Evolutionary conservation across 2,888 invertebrate genomes (phyloP).

Genomic region (Caenorhabditis plicata): DNA sequence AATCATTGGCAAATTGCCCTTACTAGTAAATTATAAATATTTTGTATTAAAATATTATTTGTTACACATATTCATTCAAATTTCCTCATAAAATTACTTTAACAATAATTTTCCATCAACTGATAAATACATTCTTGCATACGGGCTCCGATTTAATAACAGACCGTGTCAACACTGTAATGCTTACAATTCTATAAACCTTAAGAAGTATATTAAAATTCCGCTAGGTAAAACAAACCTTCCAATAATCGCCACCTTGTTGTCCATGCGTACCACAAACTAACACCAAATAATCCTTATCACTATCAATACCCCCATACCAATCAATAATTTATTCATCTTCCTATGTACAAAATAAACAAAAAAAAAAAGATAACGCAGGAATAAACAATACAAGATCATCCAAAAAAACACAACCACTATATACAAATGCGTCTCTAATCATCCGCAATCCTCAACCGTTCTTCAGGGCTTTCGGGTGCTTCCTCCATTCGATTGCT

Average conservation of each 20-base stretch:
- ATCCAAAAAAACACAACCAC: neutral
- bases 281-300: constrained; percentile 5
- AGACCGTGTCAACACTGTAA: too few relatives aligned
- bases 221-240: constrained; percentile 22
- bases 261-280: constrained; percentile 1
- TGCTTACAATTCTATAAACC: too few relatives aligned
- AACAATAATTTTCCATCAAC: too few relatives aligned
- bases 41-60: too few relatives aligned
- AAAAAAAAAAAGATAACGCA: neutral
- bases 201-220: neutral
- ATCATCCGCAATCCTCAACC: constrained; percentile 26
- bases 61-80: too few relatives aligned
- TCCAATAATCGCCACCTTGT: constrained; percentile 46
- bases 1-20: too few relatives aligned
- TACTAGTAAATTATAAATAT: too few relatives aligned
- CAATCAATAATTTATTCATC: neutral
- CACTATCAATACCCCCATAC: constrained; percentile 5
- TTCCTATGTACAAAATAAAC: too few relatives aligned
- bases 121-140: too few relatives aligned
- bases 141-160: too few relatives aligned
- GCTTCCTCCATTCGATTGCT: too few relatives aligned
- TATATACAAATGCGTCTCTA: neutral
- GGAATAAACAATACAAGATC: neutral
- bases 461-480: constrained; percentile 29
- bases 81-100: too few relatives aligned